Conservation (phyloP, 2,888 invertebrate species). For the Mythimna vitellina region DNA sequence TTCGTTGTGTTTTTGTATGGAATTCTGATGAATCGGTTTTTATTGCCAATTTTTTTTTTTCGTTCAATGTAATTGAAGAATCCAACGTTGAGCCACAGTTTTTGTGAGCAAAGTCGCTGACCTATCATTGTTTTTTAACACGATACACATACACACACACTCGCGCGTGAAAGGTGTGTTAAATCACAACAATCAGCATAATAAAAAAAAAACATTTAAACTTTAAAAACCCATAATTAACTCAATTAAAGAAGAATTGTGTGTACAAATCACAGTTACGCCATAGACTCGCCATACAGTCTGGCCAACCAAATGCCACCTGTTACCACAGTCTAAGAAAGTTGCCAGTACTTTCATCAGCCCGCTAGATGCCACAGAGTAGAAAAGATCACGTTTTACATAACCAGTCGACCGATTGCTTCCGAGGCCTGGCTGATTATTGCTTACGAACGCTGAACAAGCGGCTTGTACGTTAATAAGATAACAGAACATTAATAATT, state of each 20-base stretch:
- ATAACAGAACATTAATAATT: slow-evolving; percentile 37
- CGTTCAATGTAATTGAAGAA: not conserved
- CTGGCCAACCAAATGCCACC: slow-evolving; percentile 42
- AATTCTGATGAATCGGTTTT: slow-evolving; percentile 36
- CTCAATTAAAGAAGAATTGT: slow-evolving; percentile 26
- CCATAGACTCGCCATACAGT: slow-evolving; percentile 38
- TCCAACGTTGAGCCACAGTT: not conserved
- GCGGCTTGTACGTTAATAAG: slow-evolving; percentile 19
- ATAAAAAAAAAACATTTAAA: slow-evolving; percentile 3
- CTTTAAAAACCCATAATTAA: slow-evolving; percentile 13
- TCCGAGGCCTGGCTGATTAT: slow-evolving; percentile 29
- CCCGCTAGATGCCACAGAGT: slow-evolving; percentile 31
- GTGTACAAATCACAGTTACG: slow-evolving; percentile 39
- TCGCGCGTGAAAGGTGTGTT: not conserved
- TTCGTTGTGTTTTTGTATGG: slow-evolving; percentile 35
- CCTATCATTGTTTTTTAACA: not conserved
- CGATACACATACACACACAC: not conserved
- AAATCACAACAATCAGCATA: not conserved
- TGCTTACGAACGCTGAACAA: slow-evolving; percentile 22
- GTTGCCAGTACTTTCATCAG: slow-evolving; percentile 50
- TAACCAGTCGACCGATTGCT: slow-evolving; percentile 48
- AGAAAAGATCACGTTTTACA: slow-evolving; percentile 51
- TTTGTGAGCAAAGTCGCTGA: not conserved
- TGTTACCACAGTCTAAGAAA: slow-evolving; percentile 50
- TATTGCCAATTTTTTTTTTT: slow-evolving; percentile 15